Percentiles rank a stretch among this genome's conserved stretches.
Conservation (phyloP, 2,113 vertebrate genomes). For the Plotosus lineatus region DNA sequence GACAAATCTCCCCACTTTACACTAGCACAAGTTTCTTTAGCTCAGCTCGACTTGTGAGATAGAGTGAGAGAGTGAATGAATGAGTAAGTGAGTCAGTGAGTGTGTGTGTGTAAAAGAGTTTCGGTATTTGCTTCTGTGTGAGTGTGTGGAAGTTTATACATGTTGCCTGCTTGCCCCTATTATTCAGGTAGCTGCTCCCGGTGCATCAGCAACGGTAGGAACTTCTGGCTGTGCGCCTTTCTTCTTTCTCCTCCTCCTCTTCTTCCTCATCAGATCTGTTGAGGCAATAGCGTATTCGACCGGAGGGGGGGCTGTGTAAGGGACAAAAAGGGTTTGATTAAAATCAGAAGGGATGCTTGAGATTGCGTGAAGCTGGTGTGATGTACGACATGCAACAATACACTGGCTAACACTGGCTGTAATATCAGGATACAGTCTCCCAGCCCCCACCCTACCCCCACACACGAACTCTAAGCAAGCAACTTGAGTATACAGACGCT, state of each 20-base stretch:
- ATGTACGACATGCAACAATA: background rate
- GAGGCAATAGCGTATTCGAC: conserved; percentile 74
- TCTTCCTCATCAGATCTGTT: conserved; percentile 85
- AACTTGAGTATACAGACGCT: too few relatives aligned
- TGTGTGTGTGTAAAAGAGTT: background rate
- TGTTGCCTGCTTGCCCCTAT: conserved; percentile 68
- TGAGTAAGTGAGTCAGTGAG: too few relatives aligned
- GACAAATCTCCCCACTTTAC: background rate
- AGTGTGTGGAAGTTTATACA: background rate
- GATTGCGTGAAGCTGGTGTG: background rate
- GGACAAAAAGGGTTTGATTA: conserved; percentile 28
- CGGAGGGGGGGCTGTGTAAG: conserved; percentile 80
- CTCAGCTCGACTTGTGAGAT: conserved; percentile 53
- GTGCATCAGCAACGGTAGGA: conserved; percentile 68
- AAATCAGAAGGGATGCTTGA: background rate
- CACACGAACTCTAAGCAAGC: too few relatives aligned
- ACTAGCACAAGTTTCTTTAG: conserved; percentile 60
- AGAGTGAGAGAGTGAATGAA: background rate
- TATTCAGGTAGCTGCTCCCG: conserved; percentile 73
- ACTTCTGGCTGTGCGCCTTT: conserved; percentile 66
- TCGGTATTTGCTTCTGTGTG: background rate
- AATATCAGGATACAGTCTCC: background rate
- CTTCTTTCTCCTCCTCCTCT: conserved; percentile 78
- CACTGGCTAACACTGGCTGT: background rate
- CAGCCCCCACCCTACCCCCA: too few relatives aligned